A percentile compares a stretch with the other conserved stretches of the same genome.
Conservation (phyloP, 2,797 vertebrate genomes). For the Cygnus olor region DNA sequence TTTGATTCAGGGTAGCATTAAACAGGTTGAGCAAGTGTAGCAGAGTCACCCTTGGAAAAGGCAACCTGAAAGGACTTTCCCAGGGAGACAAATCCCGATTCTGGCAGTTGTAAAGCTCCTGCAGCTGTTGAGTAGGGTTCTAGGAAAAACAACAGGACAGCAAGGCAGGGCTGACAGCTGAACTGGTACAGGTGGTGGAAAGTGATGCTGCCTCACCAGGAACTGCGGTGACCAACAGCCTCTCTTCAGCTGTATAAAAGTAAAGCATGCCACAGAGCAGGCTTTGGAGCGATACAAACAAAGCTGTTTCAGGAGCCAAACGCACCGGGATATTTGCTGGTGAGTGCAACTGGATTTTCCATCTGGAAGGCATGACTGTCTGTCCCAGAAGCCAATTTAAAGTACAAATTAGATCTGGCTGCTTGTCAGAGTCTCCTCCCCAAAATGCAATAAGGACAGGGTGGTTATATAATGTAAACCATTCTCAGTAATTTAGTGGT, state of each 20-base stretch:
- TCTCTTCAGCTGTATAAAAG: not conserved
- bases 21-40: not conserved
- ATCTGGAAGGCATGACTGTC: constrained; percentile 47
- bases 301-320: not conserved
- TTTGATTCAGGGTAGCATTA: not conserved
- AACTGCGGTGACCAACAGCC: not conserved
- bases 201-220: not conserved
- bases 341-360: constrained; percentile 17
- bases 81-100: not conserved
- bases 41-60: not conserved
- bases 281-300: not conserved
- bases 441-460: not conserved
- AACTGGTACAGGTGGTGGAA: constrained; percentile 19
- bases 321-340: not conserved
- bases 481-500: not conserved
- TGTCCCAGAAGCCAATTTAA: constrained; percentile 45
- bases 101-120: constrained; percentile 36
- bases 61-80: constrained; percentile 36
- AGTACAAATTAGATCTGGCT: constrained; percentile 51
- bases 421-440: constrained; percentile 7
- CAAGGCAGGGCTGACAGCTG: not conserved
- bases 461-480: constrained; percentile 55
- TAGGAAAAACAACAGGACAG: constrained; percentile 59
- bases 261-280: not conserved
- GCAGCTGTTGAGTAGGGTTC: constrained; percentile 35